These are phyloP conservation scores for Etia nguti DNA, from an alignment of 2,113 vertebrate genomes.

Conservation along the genomic window DNA sequence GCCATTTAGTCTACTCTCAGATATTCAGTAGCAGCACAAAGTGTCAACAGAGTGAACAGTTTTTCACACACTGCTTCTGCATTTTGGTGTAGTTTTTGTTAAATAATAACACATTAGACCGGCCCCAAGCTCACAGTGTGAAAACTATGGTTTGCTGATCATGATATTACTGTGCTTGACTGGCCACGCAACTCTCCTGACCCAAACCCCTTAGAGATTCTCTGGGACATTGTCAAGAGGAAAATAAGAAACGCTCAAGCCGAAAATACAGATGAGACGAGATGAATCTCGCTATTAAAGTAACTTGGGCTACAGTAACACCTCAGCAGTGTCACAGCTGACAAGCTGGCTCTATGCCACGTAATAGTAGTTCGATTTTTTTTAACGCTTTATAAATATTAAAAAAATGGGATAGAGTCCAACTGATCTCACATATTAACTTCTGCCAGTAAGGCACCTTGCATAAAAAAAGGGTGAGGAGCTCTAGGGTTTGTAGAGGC, in stretches of 20 bases:
- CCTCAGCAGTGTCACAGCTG: not conserved
- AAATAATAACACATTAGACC: not conserved
- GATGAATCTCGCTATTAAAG: not conserved
- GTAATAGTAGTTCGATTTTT: not conserved
- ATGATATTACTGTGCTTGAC: not conserved
- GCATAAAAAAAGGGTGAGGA: constrained; percentile 25
- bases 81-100: not conserved
- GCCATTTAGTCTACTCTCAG: not conserved
- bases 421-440: not conserved
- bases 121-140: not conserved
- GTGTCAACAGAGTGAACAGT: not conserved
- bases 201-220: not conserved
- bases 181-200: not conserved
- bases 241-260: not conserved
- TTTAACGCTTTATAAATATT: not conserved
- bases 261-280: not conserved
- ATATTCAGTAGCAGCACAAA: not conserved
- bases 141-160: not conserved
- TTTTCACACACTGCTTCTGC: rapidly evolving
- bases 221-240: not conserved
- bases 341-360: not conserved
- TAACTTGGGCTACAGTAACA: not conserved
- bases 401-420: not conserved
- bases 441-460: constrained; percentile 22
- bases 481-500: constrained; percentile 26